A percentile compares a stretch with the other conserved stretches of the same genome.
These are phyloP conservation scores for Poecilia latipinna DNA, from an alignment of 2,113 vertebrate species.

Conservation along the genomic window DNA sequence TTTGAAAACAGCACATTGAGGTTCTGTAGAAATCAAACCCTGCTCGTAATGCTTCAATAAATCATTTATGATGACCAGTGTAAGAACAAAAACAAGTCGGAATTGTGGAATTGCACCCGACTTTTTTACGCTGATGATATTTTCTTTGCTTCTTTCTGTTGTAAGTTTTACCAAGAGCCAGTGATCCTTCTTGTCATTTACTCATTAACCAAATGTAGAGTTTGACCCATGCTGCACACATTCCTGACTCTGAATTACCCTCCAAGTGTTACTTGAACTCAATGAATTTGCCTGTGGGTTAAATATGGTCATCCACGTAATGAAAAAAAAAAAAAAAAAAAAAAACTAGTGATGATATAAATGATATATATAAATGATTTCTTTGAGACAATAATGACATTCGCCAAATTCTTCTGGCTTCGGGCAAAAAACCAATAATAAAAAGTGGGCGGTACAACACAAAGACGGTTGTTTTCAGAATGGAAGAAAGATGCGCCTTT, in stretches of 20 bases:
- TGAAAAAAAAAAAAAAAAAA: background rate
- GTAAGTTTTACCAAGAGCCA: conserved; percentile 27
- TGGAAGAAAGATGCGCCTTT: no score
- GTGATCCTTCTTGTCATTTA: conserved; percentile 59
- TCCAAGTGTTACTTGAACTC: background rate
- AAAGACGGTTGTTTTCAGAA: no score
- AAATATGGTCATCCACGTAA: background rate
- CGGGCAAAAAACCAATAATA: no score
- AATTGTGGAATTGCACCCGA: background rate
- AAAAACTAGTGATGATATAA: no score
- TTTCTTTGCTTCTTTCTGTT: background rate
- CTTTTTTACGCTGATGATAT: background rate
- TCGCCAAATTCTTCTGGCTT: no score
- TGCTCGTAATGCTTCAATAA: background rate
- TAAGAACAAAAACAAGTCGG: background rate
- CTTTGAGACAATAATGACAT: background rate
- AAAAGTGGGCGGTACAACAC: no score
- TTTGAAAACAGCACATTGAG: background rate
- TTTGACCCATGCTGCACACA: conserved; percentile 65
- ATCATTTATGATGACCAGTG: background rate
- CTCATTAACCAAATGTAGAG: conserved; percentile 79
- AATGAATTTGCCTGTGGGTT: background rate
- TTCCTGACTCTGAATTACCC: conserved; percentile 30
- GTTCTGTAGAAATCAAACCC: background rate
- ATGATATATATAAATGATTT: background rate